phyloP scores from a whole-genome alignment of 2,113 vertebrate species.

The Okapia johnstoni region DNA sequence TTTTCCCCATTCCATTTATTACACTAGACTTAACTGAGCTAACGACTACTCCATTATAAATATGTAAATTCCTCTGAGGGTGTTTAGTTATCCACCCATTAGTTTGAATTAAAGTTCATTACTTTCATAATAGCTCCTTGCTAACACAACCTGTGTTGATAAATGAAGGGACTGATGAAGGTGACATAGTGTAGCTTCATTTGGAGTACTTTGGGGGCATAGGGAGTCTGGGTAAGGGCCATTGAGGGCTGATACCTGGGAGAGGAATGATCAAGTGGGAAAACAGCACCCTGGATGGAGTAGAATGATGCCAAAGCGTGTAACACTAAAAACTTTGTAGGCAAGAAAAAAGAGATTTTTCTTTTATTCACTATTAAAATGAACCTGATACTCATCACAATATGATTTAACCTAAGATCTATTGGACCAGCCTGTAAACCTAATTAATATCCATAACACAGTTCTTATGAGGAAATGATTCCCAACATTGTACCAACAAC shows the following conservation, averaged over 20 bases:
- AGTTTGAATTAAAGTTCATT: constrained; percentile 49
- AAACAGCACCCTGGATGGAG: rapidly evolving
- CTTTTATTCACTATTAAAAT: neutral
- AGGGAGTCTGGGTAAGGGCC: too few relatives aligned
- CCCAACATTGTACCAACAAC: neutral
- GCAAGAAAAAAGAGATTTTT: neutral
- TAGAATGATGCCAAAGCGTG: neutral
- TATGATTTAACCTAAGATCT: neutral
- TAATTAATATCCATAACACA: neutral
- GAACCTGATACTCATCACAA: neutral
- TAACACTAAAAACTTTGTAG: neutral
- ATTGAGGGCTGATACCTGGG: neutral
- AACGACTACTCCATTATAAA: neutral
- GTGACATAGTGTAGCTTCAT: neutral
- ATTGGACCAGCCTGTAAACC: neutral
- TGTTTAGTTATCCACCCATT: constrained; percentile 38
- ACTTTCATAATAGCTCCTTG: neutral
- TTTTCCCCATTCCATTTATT: neutral
- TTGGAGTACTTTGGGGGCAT: neutral
- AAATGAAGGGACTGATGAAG: neutral
- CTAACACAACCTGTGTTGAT: neutral
- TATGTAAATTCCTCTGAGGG: neutral
- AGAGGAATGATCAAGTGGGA: neutral
- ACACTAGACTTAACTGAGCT: neutral
- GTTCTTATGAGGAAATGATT: neutral